phyloP scores from a whole-genome alignment of 2,113 vertebrate species.

The Mola mola region DNA sequence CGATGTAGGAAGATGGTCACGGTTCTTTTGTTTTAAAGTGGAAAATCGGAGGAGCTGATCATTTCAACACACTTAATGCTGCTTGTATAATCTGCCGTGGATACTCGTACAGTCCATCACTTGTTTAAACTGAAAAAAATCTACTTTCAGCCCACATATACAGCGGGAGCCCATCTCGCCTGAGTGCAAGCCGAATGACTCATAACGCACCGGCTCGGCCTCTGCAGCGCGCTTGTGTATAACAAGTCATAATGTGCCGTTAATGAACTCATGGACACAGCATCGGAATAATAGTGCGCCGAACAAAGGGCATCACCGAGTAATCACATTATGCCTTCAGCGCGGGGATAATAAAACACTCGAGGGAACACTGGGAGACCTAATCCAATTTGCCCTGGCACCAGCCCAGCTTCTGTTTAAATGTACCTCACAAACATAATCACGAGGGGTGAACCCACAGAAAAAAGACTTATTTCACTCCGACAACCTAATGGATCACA shows the following conservation, averaged over 20 bases:
- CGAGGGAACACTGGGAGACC: conserved; percentile 65
- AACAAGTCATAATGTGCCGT: conserved; percentile 71
- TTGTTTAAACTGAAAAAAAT: conserved; percentile 20
- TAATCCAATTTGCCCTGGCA: conserved; percentile 79
- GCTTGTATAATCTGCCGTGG: conserved; percentile 4
- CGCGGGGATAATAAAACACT: conserved; percentile 76
- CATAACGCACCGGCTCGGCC: conserved; percentile 15
- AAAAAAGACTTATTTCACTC: conserved; percentile 36
- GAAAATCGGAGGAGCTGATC: conserved; percentile 6
- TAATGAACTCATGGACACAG: conserved; percentile 75
- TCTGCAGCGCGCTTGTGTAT: conserved; percentile 40
- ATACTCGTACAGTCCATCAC: conserved; percentile 2
- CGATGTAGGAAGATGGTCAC: too few species aligned
- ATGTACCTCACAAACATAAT: conserved; percentile 59
- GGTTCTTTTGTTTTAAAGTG: neutral
- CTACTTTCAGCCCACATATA: conserved; percentile 22
- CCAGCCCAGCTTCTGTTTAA: conserved; percentile 54
- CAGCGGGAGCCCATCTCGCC: neutral
- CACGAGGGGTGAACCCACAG: conserved; percentile 38
- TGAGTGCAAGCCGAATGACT: conserved; percentile 31
- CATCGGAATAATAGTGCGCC: conserved; percentile 60
- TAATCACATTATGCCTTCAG: conserved; percentile 79
- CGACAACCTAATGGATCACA: conserved; percentile 34
- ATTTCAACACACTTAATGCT: conserved; percentile 17
- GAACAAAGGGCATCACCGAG: conserved; percentile 75